phyloP scores from a whole-genome alignment of 1,140 invertebrate genomes.

The Scylla paramamosain region DNA sequence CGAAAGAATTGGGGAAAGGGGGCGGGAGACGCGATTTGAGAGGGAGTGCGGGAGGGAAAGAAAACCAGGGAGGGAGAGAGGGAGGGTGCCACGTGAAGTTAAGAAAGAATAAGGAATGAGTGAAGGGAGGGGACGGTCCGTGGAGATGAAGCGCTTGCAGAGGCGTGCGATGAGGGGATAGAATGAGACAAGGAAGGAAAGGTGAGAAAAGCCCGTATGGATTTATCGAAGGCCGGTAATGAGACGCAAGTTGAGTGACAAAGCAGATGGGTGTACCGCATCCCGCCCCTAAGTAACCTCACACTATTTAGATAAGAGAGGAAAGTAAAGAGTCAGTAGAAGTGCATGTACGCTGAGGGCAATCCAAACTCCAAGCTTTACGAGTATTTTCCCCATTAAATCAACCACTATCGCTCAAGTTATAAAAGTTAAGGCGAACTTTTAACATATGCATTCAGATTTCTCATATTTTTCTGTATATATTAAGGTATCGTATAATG shows the following conservation, averaged over 20 bases:
- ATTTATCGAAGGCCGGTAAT: neutral
- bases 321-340: too few species aligned
- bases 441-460: neutral
- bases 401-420: too few species aligned
- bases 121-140: neutral
- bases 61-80: neutral
- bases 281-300: neutral
- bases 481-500: too few species aligned
- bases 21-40: neutral
- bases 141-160: neutral
- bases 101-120: constrained; percentile 9
- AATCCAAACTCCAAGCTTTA: neutral
- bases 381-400: too few species aligned
- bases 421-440: too few species aligned
- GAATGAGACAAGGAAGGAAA: neutral
- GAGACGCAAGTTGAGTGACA: neutral
- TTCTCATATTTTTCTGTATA: neutral
- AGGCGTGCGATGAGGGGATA: neutral
- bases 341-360: too few species aligned
- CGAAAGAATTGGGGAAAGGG: neutral
- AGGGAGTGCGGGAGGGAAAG: constrained; percentile 2
- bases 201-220: neutral
- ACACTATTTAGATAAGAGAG: too few species aligned
- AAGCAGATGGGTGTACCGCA: neutral
- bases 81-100: neutral